phyloP scores from a whole-genome alignment of 2,113 vertebrate species.

The Actenoides hombroni region DNA sequence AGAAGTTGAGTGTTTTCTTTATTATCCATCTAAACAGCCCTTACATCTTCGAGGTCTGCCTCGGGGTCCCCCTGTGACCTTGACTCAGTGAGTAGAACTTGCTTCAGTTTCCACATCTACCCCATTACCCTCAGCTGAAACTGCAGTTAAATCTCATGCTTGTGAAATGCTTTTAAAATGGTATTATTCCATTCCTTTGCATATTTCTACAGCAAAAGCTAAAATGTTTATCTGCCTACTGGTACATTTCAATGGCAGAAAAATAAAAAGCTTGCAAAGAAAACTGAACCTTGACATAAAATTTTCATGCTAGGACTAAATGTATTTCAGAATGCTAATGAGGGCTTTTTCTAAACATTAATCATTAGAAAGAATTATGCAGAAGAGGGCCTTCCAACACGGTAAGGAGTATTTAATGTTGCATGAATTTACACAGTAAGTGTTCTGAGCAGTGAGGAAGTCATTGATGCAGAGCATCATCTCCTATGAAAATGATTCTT shows the following conservation, averaged over 20 bases:
- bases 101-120: background rate
- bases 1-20: background rate
- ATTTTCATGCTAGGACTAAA: background rate
- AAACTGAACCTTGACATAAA: background rate
- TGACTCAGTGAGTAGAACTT: background rate
- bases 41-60: background rate
- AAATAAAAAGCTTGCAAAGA: background rate
- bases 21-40: background rate
- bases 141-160: background rate
- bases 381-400: background rate
- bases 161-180: background rate
- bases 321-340: background rate
- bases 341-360: constrained; percentile 29
- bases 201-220: background rate
- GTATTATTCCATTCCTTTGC: background rate
- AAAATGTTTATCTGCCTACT: background rate
- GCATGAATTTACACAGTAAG: constrained; percentile 19
- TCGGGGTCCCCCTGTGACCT: background rate
- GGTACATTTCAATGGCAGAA: background rate
- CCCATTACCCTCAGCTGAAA: background rate
- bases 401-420: constrained; percentile 6
- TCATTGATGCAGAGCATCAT: background rate
- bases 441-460: background rate
- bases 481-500: background rate
- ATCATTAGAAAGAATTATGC: background rate